These are phyloP conservation scores for Crotophaga sulcirostris DNA, from an alignment of 2,113 vertebrate species.

Conservation along the genomic window DNA sequence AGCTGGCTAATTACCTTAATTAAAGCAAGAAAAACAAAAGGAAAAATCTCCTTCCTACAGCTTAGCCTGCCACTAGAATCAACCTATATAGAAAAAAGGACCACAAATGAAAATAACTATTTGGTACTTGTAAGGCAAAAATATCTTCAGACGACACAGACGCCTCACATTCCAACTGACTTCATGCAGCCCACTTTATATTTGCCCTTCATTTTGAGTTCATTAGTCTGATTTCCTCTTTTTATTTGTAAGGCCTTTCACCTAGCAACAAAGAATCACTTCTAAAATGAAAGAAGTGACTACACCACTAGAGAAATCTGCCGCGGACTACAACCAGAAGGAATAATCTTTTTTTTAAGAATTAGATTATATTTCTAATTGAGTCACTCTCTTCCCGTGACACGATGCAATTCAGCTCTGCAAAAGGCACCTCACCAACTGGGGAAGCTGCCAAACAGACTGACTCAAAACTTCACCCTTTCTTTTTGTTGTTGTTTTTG, in stretches of 20 bases:
- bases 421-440: not conserved
- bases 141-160: not conserved
- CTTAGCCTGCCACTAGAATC: not conserved
- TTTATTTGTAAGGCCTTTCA: not conserved
- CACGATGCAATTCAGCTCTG: not conserved
- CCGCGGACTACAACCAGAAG: not conserved
- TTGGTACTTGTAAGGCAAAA: not conserved
- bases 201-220: not conserved
- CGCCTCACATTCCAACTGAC: not conserved
- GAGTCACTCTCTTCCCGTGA: not conserved
- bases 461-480: not conserved
- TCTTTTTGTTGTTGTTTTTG: not conserved
- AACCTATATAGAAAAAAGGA: not conserved
- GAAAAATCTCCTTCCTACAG: not conserved
- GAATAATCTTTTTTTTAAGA: not conserved
- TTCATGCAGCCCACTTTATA: not conserved
- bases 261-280: not conserved
- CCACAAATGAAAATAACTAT: not conserved
- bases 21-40: not conserved
- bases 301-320: not conserved
- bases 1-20: not conserved
- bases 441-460: not conserved
- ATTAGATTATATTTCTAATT: not conserved
- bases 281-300: not conserved
- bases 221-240: not conserved